Evolutionary conservation across 2,113 vertebrate genomes (phyloP).

Genomic region (Megaceryle maxima): DNA sequence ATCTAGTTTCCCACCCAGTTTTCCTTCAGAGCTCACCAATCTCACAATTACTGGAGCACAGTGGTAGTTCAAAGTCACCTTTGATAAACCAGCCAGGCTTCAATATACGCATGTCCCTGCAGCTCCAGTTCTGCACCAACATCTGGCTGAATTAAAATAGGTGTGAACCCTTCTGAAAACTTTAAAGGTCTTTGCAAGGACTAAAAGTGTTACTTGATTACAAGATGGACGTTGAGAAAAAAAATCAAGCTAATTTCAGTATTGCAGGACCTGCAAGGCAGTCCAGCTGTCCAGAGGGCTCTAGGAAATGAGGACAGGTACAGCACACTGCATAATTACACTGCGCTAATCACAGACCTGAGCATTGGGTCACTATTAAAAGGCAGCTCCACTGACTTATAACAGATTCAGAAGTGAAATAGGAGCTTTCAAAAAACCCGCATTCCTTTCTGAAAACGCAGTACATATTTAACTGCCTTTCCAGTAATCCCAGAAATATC

Average conservation of each 20-base stretch:
- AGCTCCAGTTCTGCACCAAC: not conserved
- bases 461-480: not conserved
- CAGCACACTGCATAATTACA: not conserved
- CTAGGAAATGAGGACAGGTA: not conserved
- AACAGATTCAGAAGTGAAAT: not conserved
- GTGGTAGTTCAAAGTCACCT: conserved; percentile 39
- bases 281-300: not conserved
- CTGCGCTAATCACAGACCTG: not conserved
- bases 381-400: not conserved
- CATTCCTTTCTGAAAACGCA: not conserved
- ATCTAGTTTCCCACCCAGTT: not conserved
- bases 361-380: not conserved
- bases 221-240: not conserved
- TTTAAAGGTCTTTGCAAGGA: conserved; percentile 25
- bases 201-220: not conserved
- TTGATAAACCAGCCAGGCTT: not conserved
- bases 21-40: not conserved
- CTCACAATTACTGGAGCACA: not conserved
- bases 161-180: not conserved
- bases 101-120: not conserved
- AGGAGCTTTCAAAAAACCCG: not conserved
- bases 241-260: not conserved
- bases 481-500: not conserved
- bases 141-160: not conserved
- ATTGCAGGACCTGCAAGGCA: not conserved